phyloP scores from a whole-genome alignment of 2,113 vertebrate genomes.

The Theropithecus gelada region DNA sequence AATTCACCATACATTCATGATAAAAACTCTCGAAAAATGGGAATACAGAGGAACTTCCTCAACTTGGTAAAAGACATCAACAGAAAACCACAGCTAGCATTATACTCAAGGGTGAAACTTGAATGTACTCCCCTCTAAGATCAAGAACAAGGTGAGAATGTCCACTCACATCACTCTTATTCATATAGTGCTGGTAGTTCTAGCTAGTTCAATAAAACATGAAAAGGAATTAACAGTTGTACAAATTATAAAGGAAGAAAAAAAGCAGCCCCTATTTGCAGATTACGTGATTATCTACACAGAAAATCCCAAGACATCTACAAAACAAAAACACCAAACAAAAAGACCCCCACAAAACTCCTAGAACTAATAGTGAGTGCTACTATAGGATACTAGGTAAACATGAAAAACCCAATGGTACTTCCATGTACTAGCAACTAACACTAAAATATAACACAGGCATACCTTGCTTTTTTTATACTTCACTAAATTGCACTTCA shows the following conservation, averaged over 20 bases:
- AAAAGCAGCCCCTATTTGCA: neutral
- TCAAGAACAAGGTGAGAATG: neutral
- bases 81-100: neutral
- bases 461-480: neutral
- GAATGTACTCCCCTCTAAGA: neutral
- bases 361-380: neutral
- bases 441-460: neutral
- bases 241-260: neutral
- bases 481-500: neutral
- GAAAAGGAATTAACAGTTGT: neutral
- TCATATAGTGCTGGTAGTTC: neutral
- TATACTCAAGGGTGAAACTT: neutral
- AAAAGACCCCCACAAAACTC: neutral
- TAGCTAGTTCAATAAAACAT: neutral
- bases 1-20: neutral
- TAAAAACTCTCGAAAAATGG: neutral
- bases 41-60: neutral
- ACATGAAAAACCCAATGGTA: neutral
- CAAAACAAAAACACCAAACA: neutral
- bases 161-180: neutral
- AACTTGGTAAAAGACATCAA: neutral
- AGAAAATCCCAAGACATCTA: neutral
- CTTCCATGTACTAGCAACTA: neutral
- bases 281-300: neutral
- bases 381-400: neutral